Evolutionary conservation across 35 echinoderm and acorn worm species (phyloP).

Genomic region (Heliocidaris erythrogramma): DNA sequence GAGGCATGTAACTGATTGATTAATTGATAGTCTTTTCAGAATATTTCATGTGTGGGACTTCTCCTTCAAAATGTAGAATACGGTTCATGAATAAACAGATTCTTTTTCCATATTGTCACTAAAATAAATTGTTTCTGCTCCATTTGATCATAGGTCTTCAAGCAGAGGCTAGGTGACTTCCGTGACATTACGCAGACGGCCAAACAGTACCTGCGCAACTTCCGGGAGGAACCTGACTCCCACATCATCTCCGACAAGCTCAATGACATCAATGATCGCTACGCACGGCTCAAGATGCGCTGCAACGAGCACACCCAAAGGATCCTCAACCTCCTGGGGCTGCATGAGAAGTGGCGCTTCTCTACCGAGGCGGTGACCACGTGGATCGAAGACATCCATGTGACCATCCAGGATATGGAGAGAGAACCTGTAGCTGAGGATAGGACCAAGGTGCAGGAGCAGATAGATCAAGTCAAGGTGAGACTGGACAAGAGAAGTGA

Average conservation of each 20-base stretch:
- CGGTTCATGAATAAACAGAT: background rate
- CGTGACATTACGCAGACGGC: constrained; percentile 63
- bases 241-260: constrained; percentile 77
- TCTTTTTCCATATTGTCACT: too few species aligned
- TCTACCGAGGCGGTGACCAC: constrained; percentile 68
- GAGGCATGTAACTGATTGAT: too few species aligned
- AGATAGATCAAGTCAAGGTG: constrained; percentile 89
- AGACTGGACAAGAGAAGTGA: background rate
- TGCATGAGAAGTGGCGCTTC: constrained; percentile 84
- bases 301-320: constrained; percentile 84
- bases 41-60: too few species aligned
- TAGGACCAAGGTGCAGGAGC: constrained; percentile 65
- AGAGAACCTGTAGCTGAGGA: constrained; percentile 60
- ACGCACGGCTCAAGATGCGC: constrained; percentile 78
- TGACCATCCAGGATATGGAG: constrained; percentile 49
- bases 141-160: constrained; percentile 54
- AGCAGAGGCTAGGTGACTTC: constrained; percentile 69
- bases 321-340: constrained; percentile 73
- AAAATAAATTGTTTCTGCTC: background rate
- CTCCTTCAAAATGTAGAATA: too few species aligned
- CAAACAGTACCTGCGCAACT: constrained; percentile 79
- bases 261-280: constrained; percentile 81
- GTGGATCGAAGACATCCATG: constrained; percentile 85
- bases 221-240: constrained; percentile 69
- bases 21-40: background rate